phyloP scores from a whole-genome alignment of 2,113 vertebrate species.

The Caloenas nicobarica region DNA sequence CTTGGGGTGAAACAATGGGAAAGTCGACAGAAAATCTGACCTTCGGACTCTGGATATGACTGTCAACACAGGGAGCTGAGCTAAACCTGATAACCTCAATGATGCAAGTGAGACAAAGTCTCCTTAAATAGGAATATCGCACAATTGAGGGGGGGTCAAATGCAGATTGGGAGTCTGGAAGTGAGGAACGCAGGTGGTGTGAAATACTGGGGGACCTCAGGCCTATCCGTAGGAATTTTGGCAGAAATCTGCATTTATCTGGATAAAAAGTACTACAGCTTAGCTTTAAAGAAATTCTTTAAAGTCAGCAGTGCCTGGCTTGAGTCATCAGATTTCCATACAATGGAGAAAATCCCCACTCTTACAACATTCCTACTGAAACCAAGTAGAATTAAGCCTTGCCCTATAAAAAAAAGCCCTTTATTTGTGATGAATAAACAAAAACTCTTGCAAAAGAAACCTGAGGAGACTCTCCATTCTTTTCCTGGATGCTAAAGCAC shows the following conservation, averaged over 20 bases:
- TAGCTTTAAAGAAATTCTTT: neutral
- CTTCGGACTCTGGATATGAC: neutral
- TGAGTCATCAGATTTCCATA: neutral
- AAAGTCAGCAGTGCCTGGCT: neutral
- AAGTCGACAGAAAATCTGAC: neutral
- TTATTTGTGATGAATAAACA: conserved; percentile 10
- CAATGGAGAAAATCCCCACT: neutral
- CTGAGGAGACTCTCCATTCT: neutral
- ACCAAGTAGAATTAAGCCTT: neutral
- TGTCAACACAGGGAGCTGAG: neutral
- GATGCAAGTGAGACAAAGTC: neutral
- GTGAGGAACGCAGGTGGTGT: neutral
- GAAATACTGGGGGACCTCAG: neutral
- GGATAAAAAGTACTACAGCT: neutral
- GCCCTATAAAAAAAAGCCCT: neutral
- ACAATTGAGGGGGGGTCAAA: neutral
- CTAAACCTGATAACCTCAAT: neutral
- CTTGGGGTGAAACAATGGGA: neutral
- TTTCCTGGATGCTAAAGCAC: neutral
- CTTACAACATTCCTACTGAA: neutral
- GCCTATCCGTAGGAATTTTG: neutral
- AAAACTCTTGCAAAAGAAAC: neutral
- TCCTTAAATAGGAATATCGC: neutral
- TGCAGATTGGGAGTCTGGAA: neutral
- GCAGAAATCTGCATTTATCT: neutral